Percentiles rank a stretch among this genome's conserved stretches.
Evolutionary conservation across 2,888 invertebrate species (phyloP).

Genomic region (Drosophila atroscutellata): DNA sequence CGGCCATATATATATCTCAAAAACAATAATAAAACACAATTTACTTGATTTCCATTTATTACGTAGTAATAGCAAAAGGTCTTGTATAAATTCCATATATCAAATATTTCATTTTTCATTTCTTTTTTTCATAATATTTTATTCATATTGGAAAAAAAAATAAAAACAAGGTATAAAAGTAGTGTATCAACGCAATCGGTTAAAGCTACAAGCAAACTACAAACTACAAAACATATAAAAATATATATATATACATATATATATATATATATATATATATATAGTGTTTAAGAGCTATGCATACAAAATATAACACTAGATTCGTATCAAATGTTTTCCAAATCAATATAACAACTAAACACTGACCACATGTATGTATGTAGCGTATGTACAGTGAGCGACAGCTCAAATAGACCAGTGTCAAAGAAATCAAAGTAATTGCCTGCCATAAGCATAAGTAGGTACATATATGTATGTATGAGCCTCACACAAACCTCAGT

Average conservation of each 20-base stretch:
- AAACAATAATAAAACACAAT: constrained; percentile 66
- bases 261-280: constrained; percentile 47
- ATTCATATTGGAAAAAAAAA: constrained; percentile 53
- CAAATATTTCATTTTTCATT: constrained; percentile 55
- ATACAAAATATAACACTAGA: constrained; percentile 64
- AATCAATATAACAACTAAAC: constrained; percentile 41
- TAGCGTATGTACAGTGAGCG: too few relatives aligned
- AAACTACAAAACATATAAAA: constrained; percentile 80
- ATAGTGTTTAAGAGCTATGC: constrained; percentile 60
- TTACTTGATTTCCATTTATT: constrained; percentile 70
- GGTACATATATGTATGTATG: too few relatives aligned
- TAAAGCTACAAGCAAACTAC: constrained; percentile 75
- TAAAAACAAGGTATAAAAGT: constrained; percentile 78
- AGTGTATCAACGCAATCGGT: constrained; percentile 70
- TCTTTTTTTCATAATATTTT: constrained; percentile 36
- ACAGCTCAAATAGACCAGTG: too few relatives aligned
- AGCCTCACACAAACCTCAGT: too few relatives aligned
- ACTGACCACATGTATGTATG: constrained; percentile 13
- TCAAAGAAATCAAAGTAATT: too few relatives aligned
- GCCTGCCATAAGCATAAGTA: too few relatives aligned
- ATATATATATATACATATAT: constrained; percentile 57
- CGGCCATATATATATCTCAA: constrained; percentile 37
- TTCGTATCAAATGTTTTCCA: constrained; percentile 28
- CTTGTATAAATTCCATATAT: constrained; percentile 75
- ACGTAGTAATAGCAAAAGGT: constrained; percentile 65